phyloP scores from a whole-genome alignment of 2,113 vertebrate species.

The Pristiophorus japonicus region DNA sequence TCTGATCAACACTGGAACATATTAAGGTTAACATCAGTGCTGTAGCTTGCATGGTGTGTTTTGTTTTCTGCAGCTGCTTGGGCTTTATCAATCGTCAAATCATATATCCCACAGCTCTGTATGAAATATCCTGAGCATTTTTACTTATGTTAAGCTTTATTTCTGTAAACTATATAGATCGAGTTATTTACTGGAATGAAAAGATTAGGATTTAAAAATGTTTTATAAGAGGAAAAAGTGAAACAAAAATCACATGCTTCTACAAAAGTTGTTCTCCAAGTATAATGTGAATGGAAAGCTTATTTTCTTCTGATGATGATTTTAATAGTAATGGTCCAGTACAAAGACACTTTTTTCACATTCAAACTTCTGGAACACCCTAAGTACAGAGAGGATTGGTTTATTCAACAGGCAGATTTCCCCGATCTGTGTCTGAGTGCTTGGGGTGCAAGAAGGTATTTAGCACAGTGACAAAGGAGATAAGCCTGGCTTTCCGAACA shows the following conservation, averaged over 20 bases:
- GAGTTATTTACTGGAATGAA: not conserved
- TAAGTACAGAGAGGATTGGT: not conserved
- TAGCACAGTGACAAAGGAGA: not conserved
- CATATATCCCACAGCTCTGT: not conserved
- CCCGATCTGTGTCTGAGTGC: not conserved
- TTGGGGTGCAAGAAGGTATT: not conserved
- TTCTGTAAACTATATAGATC: not conserved
- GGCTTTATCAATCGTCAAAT: not conserved
- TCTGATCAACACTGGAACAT: not conserved
- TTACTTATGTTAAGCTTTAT: not conserved
- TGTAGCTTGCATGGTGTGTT: not conserved
- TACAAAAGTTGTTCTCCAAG: not conserved
- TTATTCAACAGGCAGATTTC: constrained; percentile 2
- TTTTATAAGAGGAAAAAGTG: not conserved
- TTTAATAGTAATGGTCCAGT: too few relatives aligned
- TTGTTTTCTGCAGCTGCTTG: not conserved
- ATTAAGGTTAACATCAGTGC: not conserved
- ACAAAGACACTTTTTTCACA: not conserved
- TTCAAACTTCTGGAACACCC: not conserved
- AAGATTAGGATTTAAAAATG: not conserved
- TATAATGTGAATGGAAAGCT: not conserved
- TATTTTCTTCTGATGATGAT: not conserved
- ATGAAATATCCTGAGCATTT: not conserved
- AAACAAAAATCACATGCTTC: not conserved
- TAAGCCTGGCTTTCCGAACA: constrained; percentile 23